These are phyloP conservation scores for Subacronicta megacephala DNA, from an alignment of 2,888 invertebrate species.

Conservation along the genomic window DNA sequence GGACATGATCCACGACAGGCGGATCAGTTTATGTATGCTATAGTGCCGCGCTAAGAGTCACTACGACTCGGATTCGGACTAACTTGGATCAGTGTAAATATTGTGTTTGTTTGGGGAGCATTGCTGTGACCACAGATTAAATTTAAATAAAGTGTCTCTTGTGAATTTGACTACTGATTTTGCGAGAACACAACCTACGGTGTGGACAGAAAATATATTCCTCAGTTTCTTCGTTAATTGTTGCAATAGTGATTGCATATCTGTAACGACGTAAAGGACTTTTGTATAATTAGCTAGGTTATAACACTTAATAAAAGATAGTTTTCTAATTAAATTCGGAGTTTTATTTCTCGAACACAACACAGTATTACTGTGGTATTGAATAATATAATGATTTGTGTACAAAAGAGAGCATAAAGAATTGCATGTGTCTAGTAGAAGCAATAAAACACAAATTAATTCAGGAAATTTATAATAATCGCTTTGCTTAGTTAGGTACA, in stretches of 20 bases:
- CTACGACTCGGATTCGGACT: constrained; percentile 26
- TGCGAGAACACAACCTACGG: constrained; percentile 34
- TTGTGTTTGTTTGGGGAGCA: constrained; percentile 1
- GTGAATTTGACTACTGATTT: constrained; percentile 18
- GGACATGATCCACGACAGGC: constrained; percentile 78
- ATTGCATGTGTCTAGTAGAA: constrained; percentile 37
- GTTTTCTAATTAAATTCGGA: constrained; percentile 60
- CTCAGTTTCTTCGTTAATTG: constrained; percentile 5
- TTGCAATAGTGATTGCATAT: constrained; percentile 49
- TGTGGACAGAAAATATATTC: constrained; percentile 21
- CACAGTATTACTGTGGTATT: constrained; percentile 47
- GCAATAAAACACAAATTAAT: constrained; percentile 35
- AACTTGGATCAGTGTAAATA: constrained; percentile 39
- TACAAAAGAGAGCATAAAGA: constrained; percentile 56
- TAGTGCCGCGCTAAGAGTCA: constrained; percentile 59
- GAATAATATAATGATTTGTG: constrained; percentile 45
- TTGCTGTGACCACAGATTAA: not conserved
- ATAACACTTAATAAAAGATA: constrained; percentile 61
- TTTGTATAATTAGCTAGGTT: constrained; percentile 36
- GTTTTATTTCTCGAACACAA: constrained; percentile 70
- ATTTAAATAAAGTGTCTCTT: constrained; percentile 8
- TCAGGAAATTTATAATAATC: constrained; percentile 33
- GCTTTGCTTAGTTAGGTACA: constrained; percentile 39
- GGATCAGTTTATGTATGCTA: constrained; percentile 78
- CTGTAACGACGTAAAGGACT: constrained; percentile 28